These are phyloP conservation scores for Rhagologus leucostigma DNA, from an alignment of 2,113 vertebrate genomes.

Conservation along the genomic window DNA sequence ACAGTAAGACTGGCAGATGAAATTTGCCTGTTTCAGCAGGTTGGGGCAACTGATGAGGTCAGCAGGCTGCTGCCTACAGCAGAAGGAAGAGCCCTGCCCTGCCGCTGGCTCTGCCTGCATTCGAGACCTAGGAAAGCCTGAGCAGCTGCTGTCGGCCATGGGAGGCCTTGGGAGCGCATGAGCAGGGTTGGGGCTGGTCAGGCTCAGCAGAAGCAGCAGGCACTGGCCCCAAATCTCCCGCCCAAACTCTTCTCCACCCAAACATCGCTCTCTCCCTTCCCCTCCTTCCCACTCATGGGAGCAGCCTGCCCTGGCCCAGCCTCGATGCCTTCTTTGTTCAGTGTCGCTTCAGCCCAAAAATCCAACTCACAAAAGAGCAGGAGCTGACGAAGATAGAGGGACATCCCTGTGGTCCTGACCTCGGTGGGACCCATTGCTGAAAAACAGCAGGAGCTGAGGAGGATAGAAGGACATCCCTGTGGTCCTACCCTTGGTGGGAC, in stretches of 20 bases:
- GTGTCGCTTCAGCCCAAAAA: background rate
- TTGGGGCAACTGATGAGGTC: fast-evolving
- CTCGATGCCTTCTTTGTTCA: background rate
- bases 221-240: background rate
- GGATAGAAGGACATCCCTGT: background rate
- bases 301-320: background rate
- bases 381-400: background rate
- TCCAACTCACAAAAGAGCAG: background rate
- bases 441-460: background rate
- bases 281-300: background rate
- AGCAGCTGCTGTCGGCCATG: background rate
- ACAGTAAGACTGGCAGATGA: background rate
- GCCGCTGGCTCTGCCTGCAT: background rate
- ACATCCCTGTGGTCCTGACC: background rate
- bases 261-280: fast-evolving
- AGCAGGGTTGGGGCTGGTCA: background rate
- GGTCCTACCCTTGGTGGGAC: background rate
- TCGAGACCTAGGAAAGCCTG: background rate
- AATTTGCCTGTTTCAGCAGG: background rate
- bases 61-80: background rate
- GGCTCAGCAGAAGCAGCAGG: background rate
- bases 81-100: background rate
- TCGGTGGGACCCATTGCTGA: background rate
- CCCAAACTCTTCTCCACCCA: background rate
- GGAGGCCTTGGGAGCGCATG: fast-evolving